Percentiles rank a stretch among this genome's conserved stretches.
Evolutionary conservation across 2,888 invertebrate genomes (phyloP).

Genomic region (Autographa gamma): DNA sequence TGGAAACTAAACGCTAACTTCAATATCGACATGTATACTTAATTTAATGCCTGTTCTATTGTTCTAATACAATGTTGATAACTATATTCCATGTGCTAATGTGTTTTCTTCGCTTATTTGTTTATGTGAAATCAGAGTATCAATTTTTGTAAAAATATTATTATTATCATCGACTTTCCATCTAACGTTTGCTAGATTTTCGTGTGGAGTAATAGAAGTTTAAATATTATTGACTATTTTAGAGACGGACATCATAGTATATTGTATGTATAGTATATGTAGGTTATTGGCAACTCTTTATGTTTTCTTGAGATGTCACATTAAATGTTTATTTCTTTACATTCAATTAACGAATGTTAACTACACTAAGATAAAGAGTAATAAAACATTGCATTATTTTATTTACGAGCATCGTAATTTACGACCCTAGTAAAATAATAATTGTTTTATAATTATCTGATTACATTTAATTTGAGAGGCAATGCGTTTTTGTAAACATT

Average conservation of each 20-base stretch:
- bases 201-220: too few species aligned
- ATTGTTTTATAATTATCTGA: slow-evolving; percentile 18
- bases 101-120: slow-evolving; percentile 6
- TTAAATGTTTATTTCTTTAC: not conserved
- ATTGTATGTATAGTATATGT: too few species aligned
- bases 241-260: too few species aligned
- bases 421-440: slow-evolving; percentile 14
- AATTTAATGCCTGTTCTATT: not conserved
- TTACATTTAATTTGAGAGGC: not conserved
- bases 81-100: not conserved
- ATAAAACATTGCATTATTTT: slow-evolving; percentile 23
- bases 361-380: slow-evolving; percentile 14
- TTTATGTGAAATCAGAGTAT: too few species aligned
- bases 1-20: not conserved
- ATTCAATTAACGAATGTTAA: not conserved
- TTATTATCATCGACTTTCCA: too few species aligned
- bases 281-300: slow-evolving; percentile 8
- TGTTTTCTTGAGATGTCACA: slow-evolving; percentile 7
- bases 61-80: not conserved
- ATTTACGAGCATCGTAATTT: slow-evolving; percentile 13
- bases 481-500: not conserved
- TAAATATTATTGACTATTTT: too few species aligned
- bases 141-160: too few species aligned
- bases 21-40: not conserved
- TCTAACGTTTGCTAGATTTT: too few species aligned